Conservation (phyloP, 53 echinoderm and acorn worm species). For the Apostichopus leukothele region DNA sequence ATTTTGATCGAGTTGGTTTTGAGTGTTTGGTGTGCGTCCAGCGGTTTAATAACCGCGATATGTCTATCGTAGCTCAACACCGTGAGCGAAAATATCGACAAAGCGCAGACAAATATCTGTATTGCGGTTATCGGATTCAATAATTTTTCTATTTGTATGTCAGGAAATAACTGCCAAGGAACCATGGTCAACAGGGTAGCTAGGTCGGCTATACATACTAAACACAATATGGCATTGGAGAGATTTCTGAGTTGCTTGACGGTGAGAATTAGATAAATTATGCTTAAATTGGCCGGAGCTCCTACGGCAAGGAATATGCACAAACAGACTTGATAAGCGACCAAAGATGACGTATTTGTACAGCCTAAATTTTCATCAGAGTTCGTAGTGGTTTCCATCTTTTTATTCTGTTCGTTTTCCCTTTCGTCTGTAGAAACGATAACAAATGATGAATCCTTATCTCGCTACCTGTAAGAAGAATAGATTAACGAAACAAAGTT, state of each 20-base stretch:
- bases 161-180: not conserved
- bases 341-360: too few relatives aligned
- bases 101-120: not conserved
- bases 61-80: constrained; percentile 26
- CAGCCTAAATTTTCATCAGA: too few relatives aligned
- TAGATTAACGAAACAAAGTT: too few relatives aligned
- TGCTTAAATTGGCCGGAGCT: constrained; percentile 8
- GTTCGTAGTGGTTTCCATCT: too few relatives aligned
- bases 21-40: not conserved
- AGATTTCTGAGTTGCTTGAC: constrained; percentile 26
- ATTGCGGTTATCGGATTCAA: not conserved
- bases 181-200: not conserved
- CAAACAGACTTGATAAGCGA: not conserved
- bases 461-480: too few relatives aligned
- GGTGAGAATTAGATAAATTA: not conserved
- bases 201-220: not conserved
- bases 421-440: too few relatives aligned
- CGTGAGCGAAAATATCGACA: constrained; percentile 5
- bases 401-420: too few relatives aligned
- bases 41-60: not conserved
- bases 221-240: not conserved
- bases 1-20: constrained; percentile 16
- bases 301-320: not conserved
- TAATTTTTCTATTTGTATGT: too few relatives aligned
- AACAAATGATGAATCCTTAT: too few relatives aligned